A percentile compares a stretch with the other conserved stretches of the same genome.
Evolutionary conservation across 2,888 invertebrate species (phyloP).

Genomic region (Heteromurus nitidus): DNA sequence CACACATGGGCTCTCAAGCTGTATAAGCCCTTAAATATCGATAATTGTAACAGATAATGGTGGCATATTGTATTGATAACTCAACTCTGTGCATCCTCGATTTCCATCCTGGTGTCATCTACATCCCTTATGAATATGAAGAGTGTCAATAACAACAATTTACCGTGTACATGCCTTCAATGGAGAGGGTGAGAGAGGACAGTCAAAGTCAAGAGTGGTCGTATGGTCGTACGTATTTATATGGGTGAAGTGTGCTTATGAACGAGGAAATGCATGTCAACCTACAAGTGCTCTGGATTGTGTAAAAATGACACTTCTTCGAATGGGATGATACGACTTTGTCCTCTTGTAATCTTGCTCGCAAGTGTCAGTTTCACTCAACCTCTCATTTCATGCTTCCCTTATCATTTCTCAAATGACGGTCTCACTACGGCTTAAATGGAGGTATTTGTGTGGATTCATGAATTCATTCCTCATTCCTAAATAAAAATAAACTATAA

Average conservation of each 20-base stretch:
- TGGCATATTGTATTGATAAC: conserved; percentile 51
- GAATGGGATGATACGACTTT: conserved; percentile 44
- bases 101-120: conserved; percentile 36
- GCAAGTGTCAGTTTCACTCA: conserved; percentile 62
- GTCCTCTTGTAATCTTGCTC: conserved; percentile 38
- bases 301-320: conserved; percentile 31
- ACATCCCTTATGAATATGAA: conserved; percentile 20
- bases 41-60: conserved; percentile 52
- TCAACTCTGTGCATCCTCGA: conserved; percentile 23
- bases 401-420: conserved; percentile 62
- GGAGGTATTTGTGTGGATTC: no score
- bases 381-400: conserved; percentile 65
- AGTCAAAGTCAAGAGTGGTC: no score
- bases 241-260: background rate
- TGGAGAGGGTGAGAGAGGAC: background rate
- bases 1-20: no score
- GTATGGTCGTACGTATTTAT: background rate
- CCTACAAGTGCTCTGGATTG: background rate
- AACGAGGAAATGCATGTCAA: background rate
- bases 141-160: conserved; percentile 38
- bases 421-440: no score
- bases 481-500: no score
- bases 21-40: conserved; percentile 50
- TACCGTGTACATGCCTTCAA: background rate
- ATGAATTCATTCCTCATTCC: no score